Evolutionary conservation across 1,140 invertebrate genomes (phyloP).

Genomic region (Papilio helenus): DNA sequence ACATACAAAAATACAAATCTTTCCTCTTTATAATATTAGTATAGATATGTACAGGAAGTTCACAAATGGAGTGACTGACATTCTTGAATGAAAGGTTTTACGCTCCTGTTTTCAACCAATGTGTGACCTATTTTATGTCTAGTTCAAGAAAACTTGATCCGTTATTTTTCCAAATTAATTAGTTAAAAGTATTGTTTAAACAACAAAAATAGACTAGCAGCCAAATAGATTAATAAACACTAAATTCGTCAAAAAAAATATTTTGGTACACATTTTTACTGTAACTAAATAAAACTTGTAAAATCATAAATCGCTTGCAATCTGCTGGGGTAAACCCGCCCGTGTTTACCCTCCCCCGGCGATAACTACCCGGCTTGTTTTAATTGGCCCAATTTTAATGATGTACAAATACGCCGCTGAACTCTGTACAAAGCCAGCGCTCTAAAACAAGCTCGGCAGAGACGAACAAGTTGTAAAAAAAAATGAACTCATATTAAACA

Average conservation of each 20-base stretch:
- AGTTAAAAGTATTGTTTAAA: too few relatives aligned
- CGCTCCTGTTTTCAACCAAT: neutral
- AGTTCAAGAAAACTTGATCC: too few relatives aligned
- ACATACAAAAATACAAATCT: too few relatives aligned
- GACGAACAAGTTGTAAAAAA: neutral
- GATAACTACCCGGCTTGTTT: slow-evolving; percentile 54
- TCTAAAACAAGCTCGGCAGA: neutral
- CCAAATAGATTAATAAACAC: too few relatives aligned
- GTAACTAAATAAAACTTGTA: slow-evolving; percentile 8
- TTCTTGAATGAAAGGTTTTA: neutral
- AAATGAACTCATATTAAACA: neutral
- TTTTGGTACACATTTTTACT: neutral
- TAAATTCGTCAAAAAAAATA: neutral
- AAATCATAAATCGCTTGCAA: slow-evolving; percentile 19
- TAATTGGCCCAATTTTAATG: slow-evolving; percentile 68
- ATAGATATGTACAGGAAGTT: too few relatives aligned
- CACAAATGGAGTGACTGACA: too few relatives aligned
- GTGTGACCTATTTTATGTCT: neutral
- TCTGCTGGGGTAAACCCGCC: neutral
- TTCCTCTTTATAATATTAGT: too few relatives aligned
- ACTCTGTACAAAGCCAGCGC: slow-evolving; percentile 12
- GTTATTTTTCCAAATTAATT: too few relatives aligned
- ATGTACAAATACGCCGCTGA: slow-evolving; percentile 55
- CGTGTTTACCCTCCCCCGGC: slow-evolving; percentile 40
- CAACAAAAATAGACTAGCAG: too few relatives aligned